These are phyloP conservation scores for Amphibalanus amphitrite DNA, from an alignment of 1,140 invertebrate species.

Conservation along the genomic window DNA sequence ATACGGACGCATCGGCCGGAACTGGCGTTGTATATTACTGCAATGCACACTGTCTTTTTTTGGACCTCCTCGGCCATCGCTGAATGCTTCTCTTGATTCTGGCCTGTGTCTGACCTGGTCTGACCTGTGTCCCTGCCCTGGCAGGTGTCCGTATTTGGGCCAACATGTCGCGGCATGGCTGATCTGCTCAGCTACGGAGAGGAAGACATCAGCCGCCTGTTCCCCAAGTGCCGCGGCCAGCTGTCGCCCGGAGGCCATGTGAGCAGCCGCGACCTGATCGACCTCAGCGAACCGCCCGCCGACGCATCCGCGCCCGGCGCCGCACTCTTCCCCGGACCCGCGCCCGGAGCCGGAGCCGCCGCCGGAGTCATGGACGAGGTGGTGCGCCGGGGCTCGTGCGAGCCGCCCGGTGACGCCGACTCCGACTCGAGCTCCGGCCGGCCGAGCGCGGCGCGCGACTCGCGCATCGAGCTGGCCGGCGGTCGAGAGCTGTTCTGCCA, in stretches of 20 bases:
- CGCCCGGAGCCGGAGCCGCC: slow-evolving; percentile 15
- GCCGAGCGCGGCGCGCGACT: slow-evolving; percentile 23
- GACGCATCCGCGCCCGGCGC: too few species aligned
- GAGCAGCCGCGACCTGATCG: slow-evolving; percentile 6
- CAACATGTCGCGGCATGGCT: neutral
- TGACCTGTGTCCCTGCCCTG: too few species aligned
- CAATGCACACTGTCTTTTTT: too few species aligned
- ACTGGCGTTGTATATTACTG: too few species aligned
- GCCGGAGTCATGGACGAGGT: slow-evolving; percentile 19
- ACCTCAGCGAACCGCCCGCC: neutral
- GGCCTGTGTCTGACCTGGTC: too few species aligned
- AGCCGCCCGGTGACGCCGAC: slow-evolving; percentile 11
- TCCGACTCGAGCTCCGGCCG: slow-evolving; percentile 13
- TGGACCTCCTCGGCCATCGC: too few species aligned
- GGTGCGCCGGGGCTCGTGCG: slow-evolving; percentile 15
- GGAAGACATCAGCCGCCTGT: slow-evolving; percentile 50
- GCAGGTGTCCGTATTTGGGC: too few species aligned
- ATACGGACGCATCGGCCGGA: too few species aligned
- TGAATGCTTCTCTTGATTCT: too few species aligned
- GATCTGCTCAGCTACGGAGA: neutral
- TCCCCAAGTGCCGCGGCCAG: slow-evolving; percentile 50
- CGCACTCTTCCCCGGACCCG: too few species aligned
- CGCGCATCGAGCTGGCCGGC: slow-evolving; percentile 69
- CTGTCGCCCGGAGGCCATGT: slow-evolving; percentile 8
- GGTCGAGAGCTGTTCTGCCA: slow-evolving; percentile 69